Conservation (phyloP, 2,888 invertebrate genomes). For the Drosophila cracens region DNA sequence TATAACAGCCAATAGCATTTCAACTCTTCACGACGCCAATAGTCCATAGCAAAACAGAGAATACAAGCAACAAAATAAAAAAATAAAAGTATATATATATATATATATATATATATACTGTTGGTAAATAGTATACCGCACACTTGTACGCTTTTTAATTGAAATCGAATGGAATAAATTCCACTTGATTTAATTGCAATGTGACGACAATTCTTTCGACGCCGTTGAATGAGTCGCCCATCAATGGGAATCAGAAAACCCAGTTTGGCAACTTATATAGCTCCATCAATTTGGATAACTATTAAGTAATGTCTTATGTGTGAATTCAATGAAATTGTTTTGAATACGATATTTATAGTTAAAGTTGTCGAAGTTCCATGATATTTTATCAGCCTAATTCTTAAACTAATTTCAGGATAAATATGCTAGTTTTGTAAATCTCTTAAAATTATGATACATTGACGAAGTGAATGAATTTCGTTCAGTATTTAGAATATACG, state of each 20-base stretch:
- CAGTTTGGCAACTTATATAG: conserved; percentile 26
- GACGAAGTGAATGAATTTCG: not conserved
- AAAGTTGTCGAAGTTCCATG: not conserved
- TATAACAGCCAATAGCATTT: conserved; percentile 45
- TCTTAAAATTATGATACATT: not conserved
- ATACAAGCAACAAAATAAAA: conserved; percentile 9
- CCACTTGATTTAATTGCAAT: conserved; percentile 77
- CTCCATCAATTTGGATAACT: conserved; percentile 9
- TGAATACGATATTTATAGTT: not conserved
- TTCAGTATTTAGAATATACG: not conserved
- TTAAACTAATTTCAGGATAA: not conserved
- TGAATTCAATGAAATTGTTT: not conserved
- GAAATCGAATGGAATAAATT: conserved; percentile 79
- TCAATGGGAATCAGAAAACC: conserved; percentile 33
- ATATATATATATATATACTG: conserved; percentile 7
- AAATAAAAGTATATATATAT: conserved; percentile 7
- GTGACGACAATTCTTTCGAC: conserved; percentile 66
- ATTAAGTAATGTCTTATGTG: conserved; percentile 3
- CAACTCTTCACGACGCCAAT: conserved; percentile 29
- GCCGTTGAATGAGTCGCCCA: conserved; percentile 38
- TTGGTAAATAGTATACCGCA: conserved; percentile 55
- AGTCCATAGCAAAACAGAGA: conserved; percentile 6
- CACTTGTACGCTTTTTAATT: conserved; percentile 70
- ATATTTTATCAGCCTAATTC: not conserved
- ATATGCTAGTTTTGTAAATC: not conserved